Evolutionary conservation across 2,888 invertebrate genomes (phyloP), one percentile per base, ranked within the genome.

Genomic region (Ormyrus nitidulus): DNA sequence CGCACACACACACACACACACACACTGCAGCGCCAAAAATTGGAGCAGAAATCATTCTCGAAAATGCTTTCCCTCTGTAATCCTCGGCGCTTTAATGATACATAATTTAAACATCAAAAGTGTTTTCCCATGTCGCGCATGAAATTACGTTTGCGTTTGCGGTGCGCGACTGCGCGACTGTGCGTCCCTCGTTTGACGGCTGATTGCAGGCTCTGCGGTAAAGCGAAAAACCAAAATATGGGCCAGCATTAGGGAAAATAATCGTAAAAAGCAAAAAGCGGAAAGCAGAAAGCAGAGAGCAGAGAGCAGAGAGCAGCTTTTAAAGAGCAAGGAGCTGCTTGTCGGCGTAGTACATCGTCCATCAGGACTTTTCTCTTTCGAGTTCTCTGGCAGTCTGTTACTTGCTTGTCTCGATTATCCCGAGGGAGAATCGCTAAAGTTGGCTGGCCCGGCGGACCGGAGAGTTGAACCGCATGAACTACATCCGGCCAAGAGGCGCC

Each of bases 331-430:
- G 48, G 66, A 58, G 48, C 34, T 34, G 4, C 34, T 34, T 34
- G 34, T 34, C 34, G 34, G 34, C 34, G 34, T 34, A 75, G 58
- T 68, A 69, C 68, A 61, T 69, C 76, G 76, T 74, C 62, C 73
- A 74, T 74, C 73, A 56, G 48, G 68, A 49, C 6, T 44, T 58
- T 10, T 64, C 64, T 53, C 73, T 73, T 13, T 48, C 71, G 34
- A 34, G 34, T 34, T 34, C 34, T 34, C 34, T 48, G 46, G 34
- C 54, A 54, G 11, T 54, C 54, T 46, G 46, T n/a, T 48, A 46
- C 62, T 48, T 51, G 62, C 56, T 66, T 48, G 77, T 81, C 83
- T 82, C 82, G 85, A 86, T 86, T 85, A 85, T 85, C 84, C 84
- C 84, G 56, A 65, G 84, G 83, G 83, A 84, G 81, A 62, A 66